phyloP scores from a whole-genome alignment of 2,888 invertebrate species.

The Galerucella pusilla region DNA sequence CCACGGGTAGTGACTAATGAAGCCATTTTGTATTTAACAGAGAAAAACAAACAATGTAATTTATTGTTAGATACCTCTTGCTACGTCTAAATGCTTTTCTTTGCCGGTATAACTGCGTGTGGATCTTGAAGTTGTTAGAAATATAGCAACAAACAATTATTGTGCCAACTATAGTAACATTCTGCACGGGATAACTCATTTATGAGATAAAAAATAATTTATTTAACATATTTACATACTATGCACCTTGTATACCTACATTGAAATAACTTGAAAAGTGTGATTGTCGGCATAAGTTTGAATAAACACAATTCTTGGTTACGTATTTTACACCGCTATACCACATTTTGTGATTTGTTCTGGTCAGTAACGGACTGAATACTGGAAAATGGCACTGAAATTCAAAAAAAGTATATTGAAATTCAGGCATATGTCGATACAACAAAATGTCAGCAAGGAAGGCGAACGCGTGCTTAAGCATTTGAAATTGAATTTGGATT shows the following conservation, averaged over 20 bases:
- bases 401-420: background rate
- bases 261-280: slow-evolving; percentile 11
- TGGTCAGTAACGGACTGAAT: slow-evolving; percentile 4
- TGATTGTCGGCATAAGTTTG: slow-evolving; percentile 9
- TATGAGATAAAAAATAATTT: background rate
- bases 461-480: too few relatives aligned
- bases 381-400: background rate
- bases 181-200: too few relatives aligned
- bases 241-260: slow-evolving; percentile 9
- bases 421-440: background rate
- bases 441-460: too few relatives aligned
- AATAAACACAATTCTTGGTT: slow-evolving; percentile 28
- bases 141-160: background rate
- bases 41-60: slow-evolving; percentile 30
- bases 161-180: background rate
- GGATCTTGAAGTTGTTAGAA: background rate
- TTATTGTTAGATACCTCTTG: slow-evolving; percentile 23
- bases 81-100: slow-evolving; percentile 13
- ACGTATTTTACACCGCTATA: slow-evolving; percentile 16
- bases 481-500: too few relatives aligned
- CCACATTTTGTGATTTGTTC: slow-evolving; percentile 17
- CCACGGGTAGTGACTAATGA: slow-evolving; percentile 34
- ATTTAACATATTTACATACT: slow-evolving; percentile 18
- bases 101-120: background rate
- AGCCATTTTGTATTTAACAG: slow-evolving; percentile 35